These are phyloP conservation scores for Cichladusa arquata DNA, from an alignment of 2,113 vertebrate species.

Conservation along the genomic window DNA sequence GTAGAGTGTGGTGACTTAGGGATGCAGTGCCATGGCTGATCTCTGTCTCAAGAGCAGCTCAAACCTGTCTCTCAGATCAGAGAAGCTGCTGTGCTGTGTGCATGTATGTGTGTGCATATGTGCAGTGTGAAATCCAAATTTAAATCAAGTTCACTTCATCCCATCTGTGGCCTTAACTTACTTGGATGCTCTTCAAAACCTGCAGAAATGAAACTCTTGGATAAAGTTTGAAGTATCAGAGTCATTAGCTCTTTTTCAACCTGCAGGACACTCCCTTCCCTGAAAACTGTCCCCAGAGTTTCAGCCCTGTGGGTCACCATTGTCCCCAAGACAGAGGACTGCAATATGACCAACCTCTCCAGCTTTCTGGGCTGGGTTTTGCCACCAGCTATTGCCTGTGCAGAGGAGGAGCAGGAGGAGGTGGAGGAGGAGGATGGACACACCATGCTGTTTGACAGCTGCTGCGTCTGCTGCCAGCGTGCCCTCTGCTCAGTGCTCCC, in stretches of 20 bases:
- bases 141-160: conserved; percentile 54
- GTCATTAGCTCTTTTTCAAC: not conserved
- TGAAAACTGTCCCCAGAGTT: not conserved
- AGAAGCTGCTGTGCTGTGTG: not conserved
- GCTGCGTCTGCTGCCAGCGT: not conserved
- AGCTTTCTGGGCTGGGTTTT: not conserved
- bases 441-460: not conserved
- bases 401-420: not conserved
- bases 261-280: not conserved
- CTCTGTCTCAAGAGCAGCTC: not conserved
- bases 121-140: conserved; percentile 60
- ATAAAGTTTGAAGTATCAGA: conserved; percentile 1
- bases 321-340: rapidly evolving
- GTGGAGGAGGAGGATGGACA: not conserved
- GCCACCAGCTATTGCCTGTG: not conserved
- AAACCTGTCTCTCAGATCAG: not conserved
- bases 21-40: not conserved
- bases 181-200: conserved; percentile 46
- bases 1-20: not conserved
- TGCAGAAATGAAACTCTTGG: conserved; percentile 2
- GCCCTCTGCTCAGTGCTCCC: not conserved
- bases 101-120: conserved; percentile 25
- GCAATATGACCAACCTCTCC: not conserved
- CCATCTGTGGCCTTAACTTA: conserved; percentile 54
- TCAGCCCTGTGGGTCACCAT: not conserved